A percentile compares a stretch with the other conserved stretches of the same genome.
These are phyloP conservation scores for Sciaenops ocellatus DNA, from an alignment of 2,797 vertebrate genomes.

Conservation along the genomic window DNA sequence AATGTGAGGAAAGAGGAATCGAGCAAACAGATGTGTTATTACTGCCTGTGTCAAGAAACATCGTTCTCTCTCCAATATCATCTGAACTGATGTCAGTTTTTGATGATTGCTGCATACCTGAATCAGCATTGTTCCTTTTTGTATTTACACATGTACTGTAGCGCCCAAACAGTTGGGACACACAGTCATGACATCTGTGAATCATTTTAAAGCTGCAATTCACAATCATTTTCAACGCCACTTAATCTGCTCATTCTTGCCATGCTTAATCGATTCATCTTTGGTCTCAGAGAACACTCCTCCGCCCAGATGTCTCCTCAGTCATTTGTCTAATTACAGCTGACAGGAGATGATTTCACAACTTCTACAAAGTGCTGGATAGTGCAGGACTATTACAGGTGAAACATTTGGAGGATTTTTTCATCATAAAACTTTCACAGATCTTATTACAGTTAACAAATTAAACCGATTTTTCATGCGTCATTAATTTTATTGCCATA, in stretches of 20 bases:
- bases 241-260: neutral
- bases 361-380: neutral
- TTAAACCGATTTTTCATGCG: too few relatives aligned
- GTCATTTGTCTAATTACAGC: neutral
- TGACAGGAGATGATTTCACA: neutral
- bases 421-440: neutral
- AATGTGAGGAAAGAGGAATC: neutral
- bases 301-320: neutral
- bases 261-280: neutral
- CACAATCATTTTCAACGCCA: fast-evolving
- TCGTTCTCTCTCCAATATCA: neutral
- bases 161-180: neutral
- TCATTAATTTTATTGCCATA: too few relatives aligned
- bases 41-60: neutral
- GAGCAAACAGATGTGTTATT: neutral
- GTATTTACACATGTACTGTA: neutral
- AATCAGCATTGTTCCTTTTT: neutral
- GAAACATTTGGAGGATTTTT: neutral
- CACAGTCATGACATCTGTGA: neutral
- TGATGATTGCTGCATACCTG: neutral
- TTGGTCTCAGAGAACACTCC: neutral
- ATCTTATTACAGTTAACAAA: neutral
- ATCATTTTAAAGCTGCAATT: neutral
- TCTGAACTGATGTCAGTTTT: neutral
- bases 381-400: neutral